Conservation (phyloP, 1,140 invertebrate genomes). For the Aphelinus atriplicis region DNA sequence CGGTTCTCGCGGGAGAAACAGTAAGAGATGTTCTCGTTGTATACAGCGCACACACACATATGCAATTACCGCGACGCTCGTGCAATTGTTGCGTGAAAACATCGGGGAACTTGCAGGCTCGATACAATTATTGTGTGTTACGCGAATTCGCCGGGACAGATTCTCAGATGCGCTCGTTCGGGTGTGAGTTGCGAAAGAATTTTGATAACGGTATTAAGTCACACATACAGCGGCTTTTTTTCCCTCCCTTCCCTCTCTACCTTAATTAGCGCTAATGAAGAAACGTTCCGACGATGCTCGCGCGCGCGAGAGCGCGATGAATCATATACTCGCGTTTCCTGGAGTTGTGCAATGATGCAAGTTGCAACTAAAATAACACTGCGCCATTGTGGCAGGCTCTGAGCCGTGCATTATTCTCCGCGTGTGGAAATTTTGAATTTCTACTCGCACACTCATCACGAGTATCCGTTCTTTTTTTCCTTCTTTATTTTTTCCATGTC, state of each 20-base stretch:
- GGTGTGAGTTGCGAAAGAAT: not conserved
- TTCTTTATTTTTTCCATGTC: no score
- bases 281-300: slow-evolving; percentile 8
- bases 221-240: not conserved
- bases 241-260: not conserved
- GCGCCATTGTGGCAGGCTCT: not conserved
- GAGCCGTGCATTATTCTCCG: not conserved
- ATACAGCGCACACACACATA: no score
- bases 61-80: no score
- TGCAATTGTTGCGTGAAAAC: no score
- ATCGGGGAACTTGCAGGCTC: no score
- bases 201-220: slow-evolving; percentile 11
- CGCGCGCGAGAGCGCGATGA: slow-evolving; percentile 1
- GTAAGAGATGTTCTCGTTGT: no score
- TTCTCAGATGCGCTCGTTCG: not conserved
- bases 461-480: no score
- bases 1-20: no score
- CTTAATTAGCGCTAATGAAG: slow-evolving; percentile 19
- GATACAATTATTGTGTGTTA: no score
- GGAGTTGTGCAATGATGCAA: slow-evolving; percentile 19
- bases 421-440: slow-evolving; percentile 2
- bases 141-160: not conserved
- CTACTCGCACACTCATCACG: no score
- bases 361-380: slow-evolving; percentile 2
- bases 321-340: slow-evolving; percentile 14